phyloP scores from a whole-genome alignment of 2,888 invertebrate species.

The Zonitis immaculata region DNA sequence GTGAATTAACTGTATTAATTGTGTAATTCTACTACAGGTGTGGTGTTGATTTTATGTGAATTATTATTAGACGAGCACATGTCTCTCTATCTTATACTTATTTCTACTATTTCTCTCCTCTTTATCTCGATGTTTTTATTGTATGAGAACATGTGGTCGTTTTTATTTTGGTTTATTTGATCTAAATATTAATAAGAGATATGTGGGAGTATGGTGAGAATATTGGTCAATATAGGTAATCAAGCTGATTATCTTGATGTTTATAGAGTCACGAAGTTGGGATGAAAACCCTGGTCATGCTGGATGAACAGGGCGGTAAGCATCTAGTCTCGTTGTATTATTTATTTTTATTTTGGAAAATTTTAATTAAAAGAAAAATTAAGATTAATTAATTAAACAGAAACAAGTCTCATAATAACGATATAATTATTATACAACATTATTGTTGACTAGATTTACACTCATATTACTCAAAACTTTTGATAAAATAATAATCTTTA shows the following conservation, averaged over 20 bases:
- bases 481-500: not conserved
- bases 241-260: constrained; percentile 49
- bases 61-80: constrained; percentile 5
- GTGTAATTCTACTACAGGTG: too few relatives aligned
- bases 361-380: constrained; percentile 18
- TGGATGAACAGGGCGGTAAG: constrained; percentile 99
- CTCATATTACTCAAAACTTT: not conserved
- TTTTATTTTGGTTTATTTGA: not conserved
- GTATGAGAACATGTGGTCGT: not conserved
- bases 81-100: too few relatives aligned
- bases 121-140: not conserved
- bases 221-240: constrained; percentile 10
- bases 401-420: constrained; percentile 16
- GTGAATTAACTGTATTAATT: constrained; percentile 3
- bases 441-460: too few relatives aligned
- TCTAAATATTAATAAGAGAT: not conserved
- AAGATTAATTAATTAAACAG: constrained; percentile 22
- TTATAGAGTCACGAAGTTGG: constrained; percentile 99
- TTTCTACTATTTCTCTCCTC: not conserved
- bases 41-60: constrained; percentile 16
- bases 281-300: constrained; percentile 98
- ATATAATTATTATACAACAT: too few relatives aligned
- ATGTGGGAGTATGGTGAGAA: not conserved
- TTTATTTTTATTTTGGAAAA: constrained; percentile 19
- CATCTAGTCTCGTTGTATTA: constrained; percentile 47